These are phyloP conservation scores for Tenthredo livida DNA, from an alignment of 2,888 invertebrate genomes.

Conservation along the genomic window DNA sequence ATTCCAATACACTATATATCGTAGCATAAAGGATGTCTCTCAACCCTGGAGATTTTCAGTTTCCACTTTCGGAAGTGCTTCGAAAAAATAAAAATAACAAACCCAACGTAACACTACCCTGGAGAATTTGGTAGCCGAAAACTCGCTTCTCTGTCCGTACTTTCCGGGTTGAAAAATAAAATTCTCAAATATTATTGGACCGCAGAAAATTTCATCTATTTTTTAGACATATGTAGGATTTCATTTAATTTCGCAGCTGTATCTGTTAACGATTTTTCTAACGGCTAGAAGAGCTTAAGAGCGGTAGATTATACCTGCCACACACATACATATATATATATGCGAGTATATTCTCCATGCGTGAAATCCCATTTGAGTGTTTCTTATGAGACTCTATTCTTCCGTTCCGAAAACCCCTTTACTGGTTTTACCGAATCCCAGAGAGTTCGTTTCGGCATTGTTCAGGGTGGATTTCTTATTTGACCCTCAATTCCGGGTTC, in stretches of 20 bases:
- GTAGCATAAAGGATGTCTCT: background rate
- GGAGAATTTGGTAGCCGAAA: background rate
- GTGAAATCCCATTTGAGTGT: conserved; percentile 15
- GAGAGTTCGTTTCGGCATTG: background rate
- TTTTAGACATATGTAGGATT: background rate
- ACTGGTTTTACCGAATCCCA: conserved; percentile 30
- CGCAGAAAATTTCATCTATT: background rate
- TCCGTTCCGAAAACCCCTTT: background rate
- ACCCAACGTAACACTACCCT: background rate
- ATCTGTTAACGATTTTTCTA: background rate
- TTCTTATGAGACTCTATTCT: conserved; percentile 24
- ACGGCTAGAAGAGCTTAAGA: background rate
- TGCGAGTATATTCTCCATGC: background rate
- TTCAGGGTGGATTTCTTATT: conserved; percentile 25
- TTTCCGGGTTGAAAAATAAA: background rate
- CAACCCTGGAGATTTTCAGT: background rate
- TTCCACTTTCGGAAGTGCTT: conserved; percentile 6
- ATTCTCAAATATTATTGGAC: background rate
- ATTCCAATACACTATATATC: background rate
- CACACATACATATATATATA: background rate
- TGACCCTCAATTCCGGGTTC: conserved; percentile 24
- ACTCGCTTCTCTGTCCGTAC: background rate
- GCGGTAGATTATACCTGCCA: background rate
- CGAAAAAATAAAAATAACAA: conserved; percentile 16
- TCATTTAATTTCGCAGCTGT: background rate